Evolutionary conservation across 2,797 vertebrate species (phyloP).

Genomic region (Falco peregrinus): DNA sequence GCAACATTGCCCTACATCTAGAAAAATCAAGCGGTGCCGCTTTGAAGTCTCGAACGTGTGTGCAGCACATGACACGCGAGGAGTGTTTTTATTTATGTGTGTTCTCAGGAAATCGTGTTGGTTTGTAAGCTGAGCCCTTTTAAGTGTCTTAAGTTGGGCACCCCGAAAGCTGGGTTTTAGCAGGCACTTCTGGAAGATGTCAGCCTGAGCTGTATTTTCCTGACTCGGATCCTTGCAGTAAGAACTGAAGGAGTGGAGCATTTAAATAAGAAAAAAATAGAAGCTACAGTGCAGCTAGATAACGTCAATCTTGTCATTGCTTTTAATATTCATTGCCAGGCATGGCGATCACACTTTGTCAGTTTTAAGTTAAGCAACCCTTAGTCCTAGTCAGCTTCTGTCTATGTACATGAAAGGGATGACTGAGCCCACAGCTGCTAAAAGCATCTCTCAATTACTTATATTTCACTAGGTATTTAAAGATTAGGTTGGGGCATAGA

Average conservation of each 20-base stretch:
- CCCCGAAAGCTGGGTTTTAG: neutral
- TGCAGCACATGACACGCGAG: neutral
- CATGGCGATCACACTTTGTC: conserved; percentile 13
- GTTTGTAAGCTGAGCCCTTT: neutral
- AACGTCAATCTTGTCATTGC: conserved; percentile 29
- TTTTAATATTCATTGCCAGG: conserved; percentile 57
- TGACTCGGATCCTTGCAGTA: neutral
- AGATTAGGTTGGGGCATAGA: neutral
- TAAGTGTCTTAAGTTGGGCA: neutral
- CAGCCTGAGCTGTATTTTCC: conserved; percentile 34
- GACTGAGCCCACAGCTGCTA: conserved; percentile 41
- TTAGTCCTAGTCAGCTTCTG: conserved; percentile 40
- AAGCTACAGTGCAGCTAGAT: neutral
- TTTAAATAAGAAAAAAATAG: neutral
- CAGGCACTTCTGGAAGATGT: neutral
- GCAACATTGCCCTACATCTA: neutral
- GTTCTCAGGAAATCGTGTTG: neutral
- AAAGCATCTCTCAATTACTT: conserved; percentile 46
- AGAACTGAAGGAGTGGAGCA: neutral
- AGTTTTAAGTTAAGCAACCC: conserved; percentile 48
- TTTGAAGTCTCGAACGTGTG: neutral
- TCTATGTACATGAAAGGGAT: conserved; percentile 45
- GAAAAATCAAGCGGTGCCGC: neutral
- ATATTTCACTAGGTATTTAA: conserved; percentile 61
- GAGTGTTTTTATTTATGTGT: neutral